Evolutionary conservation across 2,113 vertebrate genomes (phyloP).

Genomic region (Stegastes partitus): DNA sequence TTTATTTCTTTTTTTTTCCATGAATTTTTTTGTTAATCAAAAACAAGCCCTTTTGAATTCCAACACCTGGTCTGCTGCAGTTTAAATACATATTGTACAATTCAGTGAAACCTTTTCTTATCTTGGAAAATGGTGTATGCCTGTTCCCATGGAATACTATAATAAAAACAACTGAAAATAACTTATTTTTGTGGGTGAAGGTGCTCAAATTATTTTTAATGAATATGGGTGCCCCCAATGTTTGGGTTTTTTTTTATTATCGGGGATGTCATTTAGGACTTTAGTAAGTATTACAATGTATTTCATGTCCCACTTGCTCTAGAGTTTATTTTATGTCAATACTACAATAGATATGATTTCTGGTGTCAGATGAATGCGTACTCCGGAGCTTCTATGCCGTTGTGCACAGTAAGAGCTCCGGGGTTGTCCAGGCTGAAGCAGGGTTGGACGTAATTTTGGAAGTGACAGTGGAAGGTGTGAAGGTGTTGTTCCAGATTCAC

Average conservation of each 20-base stretch:
- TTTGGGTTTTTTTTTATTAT: background rate
- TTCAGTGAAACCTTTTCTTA: constrained; percentile 78
- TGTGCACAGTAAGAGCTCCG: constrained; percentile 87
- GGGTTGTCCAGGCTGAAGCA: constrained; percentile 93
- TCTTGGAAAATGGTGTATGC: constrained; percentile 83
- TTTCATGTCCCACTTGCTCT: background rate
- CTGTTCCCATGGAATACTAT: constrained; percentile 88
- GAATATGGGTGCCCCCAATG: background rate
- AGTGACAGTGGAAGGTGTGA: constrained; percentile 86
- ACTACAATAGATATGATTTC: background rate
- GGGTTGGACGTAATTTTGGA: constrained; percentile 89
- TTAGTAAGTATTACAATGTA: constrained; percentile 8
- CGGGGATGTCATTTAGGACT: background rate
- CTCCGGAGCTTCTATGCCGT: constrained; percentile 81
- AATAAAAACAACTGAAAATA: constrained; percentile 73
- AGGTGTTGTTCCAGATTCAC: constrained; percentile 90
- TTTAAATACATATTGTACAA: constrained; percentile 74
- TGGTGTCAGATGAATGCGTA: constrained; percentile 60
- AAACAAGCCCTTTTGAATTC: constrained; percentile 22
- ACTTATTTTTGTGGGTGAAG: background rate
- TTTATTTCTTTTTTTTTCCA: constrained; percentile 51
- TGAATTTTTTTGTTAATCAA: constrained; percentile 43
- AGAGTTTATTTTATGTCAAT: background rate
- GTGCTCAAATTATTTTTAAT: background rate
- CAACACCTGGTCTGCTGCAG: constrained; percentile 57